Evolutionary conservation across 2,797 vertebrate species (phyloP).

Genomic region (Rhinatrema bivittatum): DNA sequence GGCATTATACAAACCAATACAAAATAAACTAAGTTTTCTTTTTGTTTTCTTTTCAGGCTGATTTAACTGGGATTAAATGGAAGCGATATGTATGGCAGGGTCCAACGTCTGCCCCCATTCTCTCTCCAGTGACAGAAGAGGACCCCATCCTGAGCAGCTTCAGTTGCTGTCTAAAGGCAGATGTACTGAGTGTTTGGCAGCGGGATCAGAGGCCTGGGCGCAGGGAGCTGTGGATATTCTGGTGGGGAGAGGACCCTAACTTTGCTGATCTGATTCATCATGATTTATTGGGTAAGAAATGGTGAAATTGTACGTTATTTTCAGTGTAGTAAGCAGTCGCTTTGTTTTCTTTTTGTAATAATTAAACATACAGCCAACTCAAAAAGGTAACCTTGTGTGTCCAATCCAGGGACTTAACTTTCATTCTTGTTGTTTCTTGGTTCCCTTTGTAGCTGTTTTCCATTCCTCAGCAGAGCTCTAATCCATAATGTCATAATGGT

Average conservation of each 20-base stretch:
- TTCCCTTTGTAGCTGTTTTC: too few species aligned
- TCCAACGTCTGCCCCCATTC: constrained; percentile 89
- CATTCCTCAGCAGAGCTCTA: too few species aligned
- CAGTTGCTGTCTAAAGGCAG: constrained; percentile 92
- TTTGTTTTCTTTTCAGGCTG: constrained; percentile 72
- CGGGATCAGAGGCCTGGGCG: constrained; percentile 88
- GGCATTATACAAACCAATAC: too few species aligned
- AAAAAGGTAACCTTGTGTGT: too few species aligned
- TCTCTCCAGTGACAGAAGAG: constrained; percentile 94
- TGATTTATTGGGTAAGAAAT: constrained; percentile 78
- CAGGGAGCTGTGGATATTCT: constrained; percentile 95
- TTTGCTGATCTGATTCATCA: constrained; percentile 92
- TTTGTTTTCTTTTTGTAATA: background rate
- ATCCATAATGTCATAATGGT: too few species aligned
- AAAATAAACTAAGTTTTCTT: constrained; percentile 15
- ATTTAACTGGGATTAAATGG: constrained; percentile 98
- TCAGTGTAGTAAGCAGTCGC: fast-evolving
- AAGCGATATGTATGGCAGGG: constrained; percentile 95
- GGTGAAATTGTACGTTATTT: fast-evolving
- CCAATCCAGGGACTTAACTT: too few species aligned
- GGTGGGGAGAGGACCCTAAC: constrained; percentile 96
- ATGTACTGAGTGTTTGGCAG: constrained; percentile 91
- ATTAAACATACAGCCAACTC: background rate
- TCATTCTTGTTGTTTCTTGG: too few species aligned
- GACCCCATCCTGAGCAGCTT: constrained; percentile 98